Conservation (phyloP, 2,797 vertebrate genomes). For the Masticophis lateralis region DNA sequence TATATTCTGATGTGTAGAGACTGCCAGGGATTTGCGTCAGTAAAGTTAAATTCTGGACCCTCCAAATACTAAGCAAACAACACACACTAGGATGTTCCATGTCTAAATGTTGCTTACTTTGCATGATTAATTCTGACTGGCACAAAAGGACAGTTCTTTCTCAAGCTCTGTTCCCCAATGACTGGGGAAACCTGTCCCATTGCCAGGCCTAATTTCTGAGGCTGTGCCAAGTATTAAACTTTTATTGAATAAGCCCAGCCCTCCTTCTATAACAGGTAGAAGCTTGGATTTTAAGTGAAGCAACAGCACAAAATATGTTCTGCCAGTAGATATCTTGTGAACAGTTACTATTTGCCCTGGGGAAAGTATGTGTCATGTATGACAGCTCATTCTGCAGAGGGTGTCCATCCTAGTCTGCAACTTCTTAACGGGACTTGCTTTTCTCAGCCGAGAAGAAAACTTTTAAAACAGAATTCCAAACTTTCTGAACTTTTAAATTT, state of each 20-base stretch:
- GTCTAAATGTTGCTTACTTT: neutral
- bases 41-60: neutral
- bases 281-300: neutral
- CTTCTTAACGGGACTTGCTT: neutral
- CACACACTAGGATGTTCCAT: neutral
- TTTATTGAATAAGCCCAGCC: neutral
- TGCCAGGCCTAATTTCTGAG: neutral
- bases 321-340: neutral
- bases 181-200: neutral
- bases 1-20: neutral
- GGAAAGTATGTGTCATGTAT: neutral
- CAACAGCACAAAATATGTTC: neutral
- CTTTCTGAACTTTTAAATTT: neutral
- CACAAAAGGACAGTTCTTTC: neutral
- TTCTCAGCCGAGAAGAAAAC: neutral
- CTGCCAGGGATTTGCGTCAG: neutral
- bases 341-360: neutral
- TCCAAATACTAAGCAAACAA: neutral
- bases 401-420: neutral
- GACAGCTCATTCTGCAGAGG: neutral
- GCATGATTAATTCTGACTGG: neutral
- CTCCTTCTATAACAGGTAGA: neutral
- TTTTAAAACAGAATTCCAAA: neutral
- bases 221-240: neutral
- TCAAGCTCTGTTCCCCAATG: neutral